Conservation (phyloP, 2,888 invertebrate species). For the Rhingia rostrata region DNA sequence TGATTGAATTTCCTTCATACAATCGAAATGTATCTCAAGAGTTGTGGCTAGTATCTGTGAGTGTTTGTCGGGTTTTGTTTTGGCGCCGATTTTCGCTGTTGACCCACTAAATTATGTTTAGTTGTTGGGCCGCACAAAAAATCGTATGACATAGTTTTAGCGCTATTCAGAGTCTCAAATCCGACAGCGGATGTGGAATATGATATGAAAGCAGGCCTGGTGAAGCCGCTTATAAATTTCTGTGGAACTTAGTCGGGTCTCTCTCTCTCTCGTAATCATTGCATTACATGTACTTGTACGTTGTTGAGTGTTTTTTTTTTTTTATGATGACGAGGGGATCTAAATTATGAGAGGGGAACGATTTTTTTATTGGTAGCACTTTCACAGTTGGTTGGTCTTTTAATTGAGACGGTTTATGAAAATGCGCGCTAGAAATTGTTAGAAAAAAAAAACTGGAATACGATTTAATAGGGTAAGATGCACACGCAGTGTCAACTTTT, state of each 20-base stretch:
- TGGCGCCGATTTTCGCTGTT: slow-evolving; percentile 60
- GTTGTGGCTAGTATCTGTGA: slow-evolving; percentile 23
- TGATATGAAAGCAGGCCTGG: slow-evolving; percentile 23
- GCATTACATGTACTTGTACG: slow-evolving; percentile 6
- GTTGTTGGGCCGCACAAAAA: slow-evolving; percentile 26
- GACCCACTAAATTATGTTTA: slow-evolving; percentile 47
- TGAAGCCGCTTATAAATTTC: slow-evolving; percentile 14
- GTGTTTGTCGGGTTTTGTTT: slow-evolving; percentile 45
- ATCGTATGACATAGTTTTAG: slow-evolving; percentile 56
- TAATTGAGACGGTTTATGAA: slow-evolving; percentile 27
- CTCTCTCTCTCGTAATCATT: slow-evolving; percentile 43
- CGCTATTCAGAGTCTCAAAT: slow-evolving; percentile 27
- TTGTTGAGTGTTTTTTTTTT: background rate
- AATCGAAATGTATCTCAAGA: background rate
- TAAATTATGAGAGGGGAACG: slow-evolving; percentile 15
- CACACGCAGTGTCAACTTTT: slow-evolving; percentile 26
- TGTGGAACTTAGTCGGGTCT: slow-evolving; percentile 27
- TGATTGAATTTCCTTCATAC: slow-evolving; percentile 12
- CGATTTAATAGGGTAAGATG: background rate
- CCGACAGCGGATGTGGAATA: slow-evolving; percentile 36
- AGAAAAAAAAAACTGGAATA: slow-evolving; percentile 1
- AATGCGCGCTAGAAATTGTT: slow-evolving; percentile 18
- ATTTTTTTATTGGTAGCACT: slow-evolving; percentile 52
- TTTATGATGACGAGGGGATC: slow-evolving; percentile 13
- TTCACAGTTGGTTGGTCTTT: slow-evolving; percentile 43